Percentiles rank a stretch among this genome's conserved stretches.
Conservation (phyloP, 1,140 invertebrate species). For the Ephestia elutella region DNA sequence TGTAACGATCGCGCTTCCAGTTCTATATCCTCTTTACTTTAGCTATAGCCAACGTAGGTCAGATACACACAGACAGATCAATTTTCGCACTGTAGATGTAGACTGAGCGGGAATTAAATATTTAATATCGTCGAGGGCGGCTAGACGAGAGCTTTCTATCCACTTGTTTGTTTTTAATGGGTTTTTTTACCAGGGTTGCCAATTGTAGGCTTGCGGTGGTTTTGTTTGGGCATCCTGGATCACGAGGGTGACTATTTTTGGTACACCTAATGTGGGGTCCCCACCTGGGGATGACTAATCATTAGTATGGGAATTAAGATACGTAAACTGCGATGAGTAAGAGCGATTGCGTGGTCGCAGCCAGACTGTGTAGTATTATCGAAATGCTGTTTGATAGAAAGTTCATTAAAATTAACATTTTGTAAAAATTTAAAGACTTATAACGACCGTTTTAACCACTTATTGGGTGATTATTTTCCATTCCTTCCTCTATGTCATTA, state of each 20-base stretch:
- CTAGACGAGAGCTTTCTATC: background rate
- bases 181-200: background rate
- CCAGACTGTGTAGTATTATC: too few relatives aligned
- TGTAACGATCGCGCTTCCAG: too few relatives aligned
- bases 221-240: background rate
- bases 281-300: background rate
- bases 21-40: background rate
- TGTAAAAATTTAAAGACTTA: too few relatives aligned
- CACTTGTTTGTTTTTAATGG: constrained; percentile 2
- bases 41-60: background rate
- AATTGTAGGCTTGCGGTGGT: background rate
- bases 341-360: too few relatives aligned
- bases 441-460: too few relatives aligned
- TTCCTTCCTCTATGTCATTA: background rate
- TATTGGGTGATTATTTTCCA: too few relatives aligned
- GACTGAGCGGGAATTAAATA: constrained; percentile 3
- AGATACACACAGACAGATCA: constrained; percentile 1
- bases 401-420: too few relatives aligned
- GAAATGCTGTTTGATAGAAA: too few relatives aligned
- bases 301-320: too few relatives aligned
- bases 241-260: background rate
- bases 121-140: constrained; percentile 4
- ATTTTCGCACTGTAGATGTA: background rate
- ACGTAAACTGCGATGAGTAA: too few relatives aligned
- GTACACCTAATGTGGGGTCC: background rate